Conservation (phyloP, 2,888 invertebrate genomes). For the Tolmerus cingulatus region DNA sequence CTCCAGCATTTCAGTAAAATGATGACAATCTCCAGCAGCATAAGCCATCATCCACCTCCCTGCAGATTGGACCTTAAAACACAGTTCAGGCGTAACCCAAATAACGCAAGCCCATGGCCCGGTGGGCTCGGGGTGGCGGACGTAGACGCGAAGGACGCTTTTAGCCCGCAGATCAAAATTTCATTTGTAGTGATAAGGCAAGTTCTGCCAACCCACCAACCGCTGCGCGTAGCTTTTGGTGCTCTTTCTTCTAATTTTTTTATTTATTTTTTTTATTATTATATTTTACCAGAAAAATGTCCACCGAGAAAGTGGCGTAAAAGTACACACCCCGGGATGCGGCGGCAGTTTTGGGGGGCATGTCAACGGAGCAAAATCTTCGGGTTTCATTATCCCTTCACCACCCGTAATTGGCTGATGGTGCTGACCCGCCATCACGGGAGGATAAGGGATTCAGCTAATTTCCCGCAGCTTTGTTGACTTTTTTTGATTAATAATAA, state of each 20-base stretch:
- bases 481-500: conserved; percentile 45
- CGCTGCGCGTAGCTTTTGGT: not conserved
- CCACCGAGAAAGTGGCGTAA: not conserved
- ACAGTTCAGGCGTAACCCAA: conserved; percentile 29
- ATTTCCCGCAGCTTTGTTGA: conserved; percentile 38
- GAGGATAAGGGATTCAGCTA: conserved; percentile 7
- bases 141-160: not conserved
- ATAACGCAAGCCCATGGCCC: not conserved
- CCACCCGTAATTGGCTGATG: conserved; percentile 12
- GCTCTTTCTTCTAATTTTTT: not conserved
- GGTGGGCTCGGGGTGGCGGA: not conserved
- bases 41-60: conserved; percentile 40
- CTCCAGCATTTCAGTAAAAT: conserved; percentile 33
- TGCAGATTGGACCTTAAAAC: conserved; percentile 26
- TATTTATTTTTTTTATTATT: not conserved
- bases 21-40: conserved; percentile 45
- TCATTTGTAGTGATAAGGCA: conserved; percentile 49
- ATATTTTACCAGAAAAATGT: not conserved
- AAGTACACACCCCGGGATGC: not conserved
- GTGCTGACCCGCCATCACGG: not conserved
- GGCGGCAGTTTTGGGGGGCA: not conserved
- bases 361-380: conserved; percentile 25
- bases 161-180: conserved; percentile 45
- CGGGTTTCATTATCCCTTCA: conserved; percentile 35
- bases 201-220: conserved; percentile 47